A percentile compares a stretch with the other conserved stretches of the same genome.
Evolutionary conservation across 2,888 invertebrate genomes (phyloP).

Genomic region (Embidobia sp.): DNA sequence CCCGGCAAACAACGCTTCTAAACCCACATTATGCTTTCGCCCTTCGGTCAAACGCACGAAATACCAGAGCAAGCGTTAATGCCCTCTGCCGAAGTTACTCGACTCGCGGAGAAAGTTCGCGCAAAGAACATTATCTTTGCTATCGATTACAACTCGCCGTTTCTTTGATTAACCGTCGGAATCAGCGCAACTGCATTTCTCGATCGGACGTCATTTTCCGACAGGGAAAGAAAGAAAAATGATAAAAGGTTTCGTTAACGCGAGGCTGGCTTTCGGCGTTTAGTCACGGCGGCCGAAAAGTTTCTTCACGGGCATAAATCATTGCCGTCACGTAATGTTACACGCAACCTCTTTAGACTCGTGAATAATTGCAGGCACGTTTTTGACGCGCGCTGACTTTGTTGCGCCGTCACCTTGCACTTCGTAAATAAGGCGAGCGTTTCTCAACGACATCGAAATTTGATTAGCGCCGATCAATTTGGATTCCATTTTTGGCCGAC

Average conservation of each 20-base stretch:
- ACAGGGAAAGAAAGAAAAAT: too few relatives aligned
- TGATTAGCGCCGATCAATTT: slow-evolving; percentile 8
- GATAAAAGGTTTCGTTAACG: not conserved
- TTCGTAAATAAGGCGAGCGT: slow-evolving; percentile 39
- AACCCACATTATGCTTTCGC: slow-evolving; percentile 29
- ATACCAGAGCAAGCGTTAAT: slow-evolving; percentile 27
- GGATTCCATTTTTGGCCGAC: not conserved
- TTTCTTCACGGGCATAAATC: slow-evolving; percentile 58
- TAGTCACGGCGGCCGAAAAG: slow-evolving; percentile 16
- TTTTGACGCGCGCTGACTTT: slow-evolving; percentile 44
- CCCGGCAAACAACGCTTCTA: slow-evolving; percentile 28
- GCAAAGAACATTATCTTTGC: slow-evolving; percentile 20
- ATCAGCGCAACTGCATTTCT: too few relatives aligned
- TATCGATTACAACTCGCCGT: slow-evolving; percentile 22
- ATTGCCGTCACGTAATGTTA: slow-evolving; percentile 63
- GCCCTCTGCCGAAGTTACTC: not conserved
- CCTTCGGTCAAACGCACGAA: slow-evolving; percentile 2
- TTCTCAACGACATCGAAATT: slow-evolving; percentile 31
- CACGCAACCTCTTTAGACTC: slow-evolving; percentile 48
- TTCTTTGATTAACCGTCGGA: slow-evolving; percentile 34
- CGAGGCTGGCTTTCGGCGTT: slow-evolving; percentile 18
- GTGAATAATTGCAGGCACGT: slow-evolving; percentile 62
- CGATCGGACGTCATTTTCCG: too few relatives aligned
- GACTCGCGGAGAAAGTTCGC: slow-evolving; percentile 40
- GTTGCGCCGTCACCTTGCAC: slow-evolving; percentile 49